Evolutionary conservation across 2,113 vertebrate genomes (phyloP), one percentile per base, ranked within the genome.

Genomic region (Sylvia atricapilla): DNA sequence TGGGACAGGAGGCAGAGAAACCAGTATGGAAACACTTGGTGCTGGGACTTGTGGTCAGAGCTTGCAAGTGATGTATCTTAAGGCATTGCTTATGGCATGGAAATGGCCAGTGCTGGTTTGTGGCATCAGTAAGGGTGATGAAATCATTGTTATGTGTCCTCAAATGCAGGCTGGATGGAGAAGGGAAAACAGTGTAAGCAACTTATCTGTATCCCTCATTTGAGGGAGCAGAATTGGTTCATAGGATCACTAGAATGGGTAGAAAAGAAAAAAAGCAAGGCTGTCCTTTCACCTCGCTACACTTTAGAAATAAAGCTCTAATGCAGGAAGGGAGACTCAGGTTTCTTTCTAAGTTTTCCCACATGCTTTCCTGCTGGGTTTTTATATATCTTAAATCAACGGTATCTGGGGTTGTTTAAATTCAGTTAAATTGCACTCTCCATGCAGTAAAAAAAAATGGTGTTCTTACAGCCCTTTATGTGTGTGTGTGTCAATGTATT

Each of bases 311-410:
- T 87, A 76, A 93, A 90, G 30, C 66, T 76, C 58, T 94, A 49
- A 88, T 84, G 64, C 68, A 90, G 10, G 75, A 80, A 90, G 52
- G 69, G 84, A 88, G 84, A 88, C 83, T 95, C 87, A 44, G 89
- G 84, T 97, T 97, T 95, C 94, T 89, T 87, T 49, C 78, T 93
- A 86, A 95, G 88, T 59, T 93, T 97, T 96, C 91, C 84, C 94
- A 94, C 92, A 75, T 84, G 87, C 75, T 80, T 92, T 87, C 88
- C 92, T 55, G 75, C 84, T 90, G 91, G 30, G 68, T 84, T 97
- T 93, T 95, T 92, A 95, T 97, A 66, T 92, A 58, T 94, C 87
- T 94, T 89, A 96, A 95, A 95, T 90, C 77, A 94, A 82, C 30
- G 12, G 23, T 92, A 47, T 93, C 91, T 88, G 85, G 63, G 18